Evolutionary conservation across 35 echinoderm and acorn worm genomes (phyloP), one percentile per base, ranked within the genome.

Genomic region (Apostichopus californicus): DNA sequence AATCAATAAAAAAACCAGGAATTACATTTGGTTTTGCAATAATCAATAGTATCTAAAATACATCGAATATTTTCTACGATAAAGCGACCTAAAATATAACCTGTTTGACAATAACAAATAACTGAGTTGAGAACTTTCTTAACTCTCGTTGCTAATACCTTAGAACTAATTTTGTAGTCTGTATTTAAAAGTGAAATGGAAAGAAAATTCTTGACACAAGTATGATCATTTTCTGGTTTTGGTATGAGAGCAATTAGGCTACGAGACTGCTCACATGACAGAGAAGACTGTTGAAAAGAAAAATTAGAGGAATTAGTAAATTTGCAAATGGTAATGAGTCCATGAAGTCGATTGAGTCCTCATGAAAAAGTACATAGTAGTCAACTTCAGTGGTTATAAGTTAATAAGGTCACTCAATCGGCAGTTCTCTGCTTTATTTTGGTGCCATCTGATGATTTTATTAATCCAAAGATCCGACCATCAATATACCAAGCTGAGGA

Each of bases 31-130:
- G 1, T 34, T 34, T 34, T 25, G 57, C 46, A 25, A 52, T 28
- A 94, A 54, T 94, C 60, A 61, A 90, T 90, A 1, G 86, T 89
- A 77, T 94, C 93, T 78, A 79, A 55, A 78, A 92, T 65, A 15
- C 77, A 73, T 25, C 24, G 24, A 25, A 25, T 25, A 25, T 25
- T 1, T 25, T 25, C 24, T 25, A 25, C 24, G 24, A 25, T 25
- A 71, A 92, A 92, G 54, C 93, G n/a, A 77, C 72, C 79, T 85
- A 85, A 23, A 18, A 95, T 14, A 95, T 92, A 92, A 77, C 93
- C 90, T 77, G 93, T 94, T 71, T 87, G 93, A 55, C 79, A 77
- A 25, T 0, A 2, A 78, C 91, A 5, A 79, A 87, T 92, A 23
- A 92, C 64, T 53, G 25, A 57, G 15, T 25, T 28, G 14, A 81